A percentile compares a stretch with the other conserved stretches of the same genome.
Conservation (phyloP, 1,140 invertebrate species). For the Drosophila pandora region DNA sequence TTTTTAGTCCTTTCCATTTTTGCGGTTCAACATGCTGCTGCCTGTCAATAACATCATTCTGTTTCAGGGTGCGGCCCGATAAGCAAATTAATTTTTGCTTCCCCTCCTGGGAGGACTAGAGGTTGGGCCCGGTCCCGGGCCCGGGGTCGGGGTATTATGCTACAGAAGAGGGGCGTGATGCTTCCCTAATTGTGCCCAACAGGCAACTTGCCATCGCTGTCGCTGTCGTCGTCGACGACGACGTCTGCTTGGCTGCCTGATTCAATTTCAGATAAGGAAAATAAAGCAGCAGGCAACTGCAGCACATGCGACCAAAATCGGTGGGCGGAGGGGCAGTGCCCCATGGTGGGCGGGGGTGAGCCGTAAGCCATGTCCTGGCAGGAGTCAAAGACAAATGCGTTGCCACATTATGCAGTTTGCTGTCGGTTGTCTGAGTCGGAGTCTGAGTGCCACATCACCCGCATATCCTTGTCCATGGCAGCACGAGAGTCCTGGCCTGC, state of each 20-base stretch:
- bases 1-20: constrained; percentile 45
- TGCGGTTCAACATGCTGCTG: constrained; percentile 53
- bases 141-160: neutral
- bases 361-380: neutral
- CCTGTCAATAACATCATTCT: constrained; percentile 78
- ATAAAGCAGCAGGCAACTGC: constrained; percentile 66
- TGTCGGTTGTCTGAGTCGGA: constrained; percentile 31
- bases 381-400: constrained; percentile 76
- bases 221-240: constrained; percentile 22
- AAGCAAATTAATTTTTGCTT: constrained; percentile 80
- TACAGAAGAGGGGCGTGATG: constrained; percentile 26
- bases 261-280: constrained; percentile 82
- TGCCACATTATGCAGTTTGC: constrained; percentile 76
- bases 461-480: constrained; percentile 58
- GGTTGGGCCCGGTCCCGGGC: neutral
- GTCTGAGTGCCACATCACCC: constrained; percentile 57
- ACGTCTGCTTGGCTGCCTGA: constrained; percentile 74
- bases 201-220: constrained; percentile 62
- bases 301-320: constrained; percentile 59
- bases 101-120: constrained; percentile 5
- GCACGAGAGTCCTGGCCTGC: constrained; percentile 15
- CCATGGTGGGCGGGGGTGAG: neutral
- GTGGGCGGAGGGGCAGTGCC: constrained; percentile 1
- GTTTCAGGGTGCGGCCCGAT: constrained; percentile 72
- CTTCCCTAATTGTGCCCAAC: constrained; percentile 75